Conservation (phyloP, 2,113 vertebrate genomes). For the Oenanthe melanoleuca region DNA sequence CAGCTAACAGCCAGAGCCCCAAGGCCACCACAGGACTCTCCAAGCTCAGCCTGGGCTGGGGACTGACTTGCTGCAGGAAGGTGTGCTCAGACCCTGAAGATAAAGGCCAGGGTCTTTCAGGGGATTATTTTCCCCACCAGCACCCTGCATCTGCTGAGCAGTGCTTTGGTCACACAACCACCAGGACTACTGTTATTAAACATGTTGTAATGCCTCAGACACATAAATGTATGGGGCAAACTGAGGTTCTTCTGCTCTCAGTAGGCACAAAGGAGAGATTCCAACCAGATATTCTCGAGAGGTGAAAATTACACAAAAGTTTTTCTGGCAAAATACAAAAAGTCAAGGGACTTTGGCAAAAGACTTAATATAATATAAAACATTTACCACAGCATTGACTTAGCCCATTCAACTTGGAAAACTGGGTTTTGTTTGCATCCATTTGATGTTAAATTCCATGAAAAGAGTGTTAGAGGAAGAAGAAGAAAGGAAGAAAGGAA, state of each 20-base stretch:
- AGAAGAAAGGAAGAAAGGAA: neutral
- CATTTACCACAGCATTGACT: neutral
- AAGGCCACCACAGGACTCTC: neutral
- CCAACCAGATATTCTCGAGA: neutral
- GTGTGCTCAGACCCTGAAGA: neutral
- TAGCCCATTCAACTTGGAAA: neutral
- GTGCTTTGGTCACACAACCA: neutral
- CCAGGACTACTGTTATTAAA: neutral
- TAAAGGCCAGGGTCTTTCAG: neutral
- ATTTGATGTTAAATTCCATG: neutral
- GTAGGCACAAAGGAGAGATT: neutral
- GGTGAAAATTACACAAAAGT: neutral
- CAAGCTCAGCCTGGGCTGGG: accelerated
- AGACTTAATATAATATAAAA: neutral
- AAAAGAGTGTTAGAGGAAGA: neutral
- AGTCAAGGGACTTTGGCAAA: neutral
- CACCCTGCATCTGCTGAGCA: neutral
- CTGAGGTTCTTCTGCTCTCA: neutral
- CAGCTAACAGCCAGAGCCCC: neutral
- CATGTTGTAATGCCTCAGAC: accelerated
- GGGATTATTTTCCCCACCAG: neutral
- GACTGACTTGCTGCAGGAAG: neutral
- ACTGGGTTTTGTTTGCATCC: neutral
- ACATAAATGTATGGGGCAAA: accelerated
- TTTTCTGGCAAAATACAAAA: neutral